A percentile compares a stretch with the other conserved stretches of the same genome.
Conservation (phyloP, 2,888 invertebrate genomes). For the Azorinus chamasolen region DNA sequence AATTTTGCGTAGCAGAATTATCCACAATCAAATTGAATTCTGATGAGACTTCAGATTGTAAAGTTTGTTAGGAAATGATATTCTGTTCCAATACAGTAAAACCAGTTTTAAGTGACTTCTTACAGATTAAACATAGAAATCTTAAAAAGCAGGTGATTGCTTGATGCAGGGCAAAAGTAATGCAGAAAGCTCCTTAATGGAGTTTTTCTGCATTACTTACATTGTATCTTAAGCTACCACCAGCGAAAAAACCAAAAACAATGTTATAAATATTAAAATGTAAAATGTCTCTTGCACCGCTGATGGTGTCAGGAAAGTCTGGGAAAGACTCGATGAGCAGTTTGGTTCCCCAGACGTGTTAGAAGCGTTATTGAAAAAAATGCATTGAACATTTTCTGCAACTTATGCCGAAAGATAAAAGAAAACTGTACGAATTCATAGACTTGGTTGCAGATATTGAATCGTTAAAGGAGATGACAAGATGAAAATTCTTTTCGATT, state of each 20-base stretch:
- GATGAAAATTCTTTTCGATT: conserved; percentile 28
- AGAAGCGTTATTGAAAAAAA: conserved; percentile 24
- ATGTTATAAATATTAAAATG: conserved; percentile 27
- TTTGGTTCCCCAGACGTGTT: conserved; percentile 38
- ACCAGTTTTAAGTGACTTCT: too few relatives aligned
- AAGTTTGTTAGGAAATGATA: too few relatives aligned
- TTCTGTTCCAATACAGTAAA: too few relatives aligned
- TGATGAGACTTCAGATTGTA: too few relatives aligned
- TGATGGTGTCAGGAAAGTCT: conserved; percentile 12
- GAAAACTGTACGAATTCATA: conserved; percentile 27
- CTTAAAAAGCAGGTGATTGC: too few relatives aligned
- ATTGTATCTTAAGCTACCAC: too few relatives aligned
- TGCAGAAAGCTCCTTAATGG: too few relatives aligned
- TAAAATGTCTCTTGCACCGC: conserved; percentile 14
- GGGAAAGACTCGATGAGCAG: conserved; percentile 43
- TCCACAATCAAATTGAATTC: too few relatives aligned
- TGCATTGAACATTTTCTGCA: conserved; percentile 35
- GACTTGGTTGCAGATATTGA: conserved; percentile 47
- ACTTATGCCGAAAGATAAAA: conserved; percentile 22
- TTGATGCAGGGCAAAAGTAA: too few relatives aligned
- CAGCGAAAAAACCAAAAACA: conserved; percentile 39
- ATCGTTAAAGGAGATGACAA: conserved; percentile 22
- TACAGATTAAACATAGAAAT: too few relatives aligned
- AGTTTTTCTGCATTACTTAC: too few relatives aligned
- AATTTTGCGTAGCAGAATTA: too few relatives aligned